Percentiles rank a stretch among this genome's conserved stretches.
These are phyloP conservation scores for Garra rufa DNA, from an alignment of 2,113 vertebrate species.

Conservation along the genomic window DNA sequence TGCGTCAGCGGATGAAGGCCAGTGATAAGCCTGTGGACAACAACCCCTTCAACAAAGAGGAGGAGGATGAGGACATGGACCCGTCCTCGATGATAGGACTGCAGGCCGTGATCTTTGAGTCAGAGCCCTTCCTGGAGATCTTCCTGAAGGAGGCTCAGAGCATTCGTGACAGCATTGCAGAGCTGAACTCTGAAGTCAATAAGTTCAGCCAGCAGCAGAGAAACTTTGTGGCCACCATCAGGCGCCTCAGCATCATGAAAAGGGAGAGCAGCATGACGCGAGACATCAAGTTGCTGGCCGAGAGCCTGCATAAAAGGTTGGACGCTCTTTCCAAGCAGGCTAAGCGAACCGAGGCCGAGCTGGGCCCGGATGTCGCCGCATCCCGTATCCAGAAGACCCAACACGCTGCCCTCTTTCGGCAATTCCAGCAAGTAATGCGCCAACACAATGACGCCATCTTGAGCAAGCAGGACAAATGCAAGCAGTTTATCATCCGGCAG, in stretches of 20 bases:
- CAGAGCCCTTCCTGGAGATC: slow-evolving; percentile 85
- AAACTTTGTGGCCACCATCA: slow-evolving; percentile 86
- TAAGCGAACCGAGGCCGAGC: slow-evolving; percentile 79
- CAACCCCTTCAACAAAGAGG: slow-evolving; percentile 56
- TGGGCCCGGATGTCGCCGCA: slow-evolving; percentile 74
- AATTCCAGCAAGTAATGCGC: slow-evolving; percentile 86
- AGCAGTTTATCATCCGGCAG: slow-evolving; percentile 89
- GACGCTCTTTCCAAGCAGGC: slow-evolving; percentile 79
- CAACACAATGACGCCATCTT: slow-evolving; percentile 85
- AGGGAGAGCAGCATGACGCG: slow-evolving; percentile 86
- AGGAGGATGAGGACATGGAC: slow-evolving; percentile 63
- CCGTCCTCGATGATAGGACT: slow-evolving; percentile 69
- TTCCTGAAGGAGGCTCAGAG: slow-evolving; percentile 85
- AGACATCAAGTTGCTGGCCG: slow-evolving; percentile 88
- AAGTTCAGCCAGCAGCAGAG: slow-evolving; percentile 89
- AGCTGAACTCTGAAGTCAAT: slow-evolving; percentile 81
- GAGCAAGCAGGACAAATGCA: slow-evolving; percentile 90
- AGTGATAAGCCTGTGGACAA: slow-evolving; percentile 55
- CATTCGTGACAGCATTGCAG: slow-evolving; percentile 83
- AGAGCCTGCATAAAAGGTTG: slow-evolving; percentile 81
- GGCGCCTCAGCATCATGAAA: slow-evolving; percentile 92
- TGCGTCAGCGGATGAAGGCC: slow-evolving; percentile 80
- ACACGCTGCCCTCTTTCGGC: slow-evolving; percentile 76
- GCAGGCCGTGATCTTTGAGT: slow-evolving; percentile 90
- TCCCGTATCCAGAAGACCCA: slow-evolving; percentile 85